Evolutionary conservation across 2,113 vertebrate species (phyloP).

Genomic region (Tautogolabrus adspersus): DNA sequence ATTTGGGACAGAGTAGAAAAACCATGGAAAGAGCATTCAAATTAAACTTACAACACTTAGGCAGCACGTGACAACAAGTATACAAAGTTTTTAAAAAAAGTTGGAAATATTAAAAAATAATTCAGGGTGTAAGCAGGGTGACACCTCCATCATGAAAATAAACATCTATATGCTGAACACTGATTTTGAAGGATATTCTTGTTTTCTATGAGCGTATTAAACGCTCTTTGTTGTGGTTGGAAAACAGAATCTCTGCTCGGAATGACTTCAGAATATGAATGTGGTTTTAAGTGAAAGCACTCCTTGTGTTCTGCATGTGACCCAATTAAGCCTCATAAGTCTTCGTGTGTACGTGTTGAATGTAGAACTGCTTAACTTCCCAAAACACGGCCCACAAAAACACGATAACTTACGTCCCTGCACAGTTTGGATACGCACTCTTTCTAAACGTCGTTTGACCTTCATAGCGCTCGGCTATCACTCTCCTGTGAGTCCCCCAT

Average conservation of each 20-base stretch:
- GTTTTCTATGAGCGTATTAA: not conserved
- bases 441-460: conserved; percentile 82
- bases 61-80: too few species aligned
- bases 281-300: conserved; percentile 45
- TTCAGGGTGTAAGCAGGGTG: not conserved
- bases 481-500: conserved; percentile 74
- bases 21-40: too few species aligned
- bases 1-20: too few species aligned
- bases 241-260: conserved; percentile 16
- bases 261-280: conserved; percentile 56
- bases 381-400: conserved; percentile 13
- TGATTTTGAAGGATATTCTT: not conserved
- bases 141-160: not conserved
- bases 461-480: conserved; percentile 70
- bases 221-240: conserved; percentile 32
- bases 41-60: too few species aligned
- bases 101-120: too few species aligned
- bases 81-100: too few species aligned
- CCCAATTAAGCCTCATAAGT: conserved; percentile 36
- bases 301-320: conserved; percentile 26
- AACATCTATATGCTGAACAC: not conserved
- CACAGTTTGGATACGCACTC: conserved; percentile 72
- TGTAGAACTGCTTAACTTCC: conserved; percentile 1
- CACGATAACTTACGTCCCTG: conserved; percentile 41
- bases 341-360: not conserved